phyloP scores from a whole-genome alignment of 2,797 vertebrate species.

The Streptopelia turtur region DNA sequence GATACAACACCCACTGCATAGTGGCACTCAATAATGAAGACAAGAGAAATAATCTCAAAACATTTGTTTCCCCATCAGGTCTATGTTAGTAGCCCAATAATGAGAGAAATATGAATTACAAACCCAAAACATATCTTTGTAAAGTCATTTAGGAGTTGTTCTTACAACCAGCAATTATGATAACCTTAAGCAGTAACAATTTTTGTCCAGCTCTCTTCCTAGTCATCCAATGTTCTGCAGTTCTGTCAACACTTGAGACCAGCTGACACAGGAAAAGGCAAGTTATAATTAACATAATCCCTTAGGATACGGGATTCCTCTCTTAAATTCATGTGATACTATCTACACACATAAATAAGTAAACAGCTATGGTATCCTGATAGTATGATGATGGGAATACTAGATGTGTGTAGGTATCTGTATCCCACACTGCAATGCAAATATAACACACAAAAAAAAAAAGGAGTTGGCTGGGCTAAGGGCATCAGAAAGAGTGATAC shows the following conservation, averaged over 20 bases:
- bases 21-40: background rate
- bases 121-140: background rate
- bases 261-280: background rate
- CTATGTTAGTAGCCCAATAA: background rate
- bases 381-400: background rate
- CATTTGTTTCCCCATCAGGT: background rate
- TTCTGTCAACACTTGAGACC: background rate
- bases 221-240: background rate
- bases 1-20: background rate
- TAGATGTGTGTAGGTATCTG: rapidly evolving
- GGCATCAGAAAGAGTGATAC: background rate
- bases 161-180: background rate
- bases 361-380: background rate
- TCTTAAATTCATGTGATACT: background rate
- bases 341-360: background rate
- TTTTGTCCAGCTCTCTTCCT: background rate
- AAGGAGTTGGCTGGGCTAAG: background rate
- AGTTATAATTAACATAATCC: background rate
- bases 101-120: background rate
- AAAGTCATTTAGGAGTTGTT: background rate
- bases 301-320: conserved; percentile 7
- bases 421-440: background rate
- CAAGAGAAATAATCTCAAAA: background rate
- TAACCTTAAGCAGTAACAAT: background rate
- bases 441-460: background rate